phyloP scores from a whole-genome alignment of 1,140 invertebrate species.

The Drosophila melanogaster region DNA sequence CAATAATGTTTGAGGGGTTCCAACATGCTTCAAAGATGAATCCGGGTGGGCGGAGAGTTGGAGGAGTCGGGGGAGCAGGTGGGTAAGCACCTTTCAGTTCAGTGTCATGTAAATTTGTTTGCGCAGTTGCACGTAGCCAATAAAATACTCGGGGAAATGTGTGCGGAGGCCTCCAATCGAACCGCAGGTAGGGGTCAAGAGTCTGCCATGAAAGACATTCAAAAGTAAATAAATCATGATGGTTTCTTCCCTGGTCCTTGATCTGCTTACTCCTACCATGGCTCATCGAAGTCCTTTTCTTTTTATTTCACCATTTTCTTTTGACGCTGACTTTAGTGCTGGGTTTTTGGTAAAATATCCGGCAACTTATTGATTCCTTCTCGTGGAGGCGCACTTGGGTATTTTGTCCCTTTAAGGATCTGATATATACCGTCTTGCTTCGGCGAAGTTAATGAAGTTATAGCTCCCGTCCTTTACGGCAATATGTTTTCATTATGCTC shows the following conservation, averaged over 20 bases:
- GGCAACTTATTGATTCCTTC: slow-evolving; percentile 74
- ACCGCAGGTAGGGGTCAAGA: slow-evolving; percentile 47
- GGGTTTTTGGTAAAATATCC: slow-evolving; percentile 19
- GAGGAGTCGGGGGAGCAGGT: slow-evolving; percentile 18
- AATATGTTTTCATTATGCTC: slow-evolving; percentile 76
- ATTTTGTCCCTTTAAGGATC: slow-evolving; percentile 19
- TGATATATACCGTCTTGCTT: slow-evolving; percentile 41
- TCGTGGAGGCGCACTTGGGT: neutral
- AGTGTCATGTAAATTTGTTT: slow-evolving; percentile 81
- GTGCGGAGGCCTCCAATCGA: slow-evolving; percentile 35
- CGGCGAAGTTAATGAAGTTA: slow-evolving; percentile 71
- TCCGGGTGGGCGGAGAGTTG: no score
- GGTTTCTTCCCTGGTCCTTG: slow-evolving; percentile 56
- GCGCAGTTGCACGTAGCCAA: slow-evolving; percentile 80
- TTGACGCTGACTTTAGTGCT: slow-evolving; percentile 42
- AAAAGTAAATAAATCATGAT: slow-evolving; percentile 80
- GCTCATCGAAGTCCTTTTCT: slow-evolving; percentile 43
- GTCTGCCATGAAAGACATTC: slow-evolving; percentile 51
- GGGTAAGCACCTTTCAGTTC: slow-evolving; percentile 72
- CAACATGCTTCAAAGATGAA: neutral
- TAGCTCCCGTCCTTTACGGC: slow-evolving; percentile 40
- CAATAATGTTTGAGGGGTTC: slow-evolving; percentile 59
- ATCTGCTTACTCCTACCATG: slow-evolving; percentile 66
- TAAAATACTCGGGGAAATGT: slow-evolving; percentile 67
- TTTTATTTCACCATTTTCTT: slow-evolving; percentile 64